Percentiles rank a stretch among this genome's conserved stretches.
phyloP scores from a whole-genome alignment of 2,888 invertebrate species.

The Coleophora deauratella region DNA sequence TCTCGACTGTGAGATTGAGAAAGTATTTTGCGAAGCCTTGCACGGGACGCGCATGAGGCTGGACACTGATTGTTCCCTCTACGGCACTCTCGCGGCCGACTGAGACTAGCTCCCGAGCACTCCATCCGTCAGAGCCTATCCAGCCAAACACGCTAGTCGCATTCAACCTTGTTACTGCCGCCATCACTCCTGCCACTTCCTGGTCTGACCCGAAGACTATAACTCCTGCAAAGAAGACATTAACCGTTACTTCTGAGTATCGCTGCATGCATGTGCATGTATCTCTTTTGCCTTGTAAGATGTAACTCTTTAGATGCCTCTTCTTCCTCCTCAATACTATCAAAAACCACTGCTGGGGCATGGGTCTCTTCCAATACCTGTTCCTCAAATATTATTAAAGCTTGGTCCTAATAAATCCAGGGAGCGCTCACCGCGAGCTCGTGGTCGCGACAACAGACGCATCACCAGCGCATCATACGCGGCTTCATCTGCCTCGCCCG shows the following conservation, averaged over 20 bases:
- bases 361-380: no score
- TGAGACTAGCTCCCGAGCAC: slow-evolving; percentile 88
- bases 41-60: slow-evolving; percentile 93
- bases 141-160: slow-evolving; percentile 92
- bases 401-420: no score
- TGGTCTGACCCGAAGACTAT: slow-evolving; percentile 97
- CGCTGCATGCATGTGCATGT: no score
- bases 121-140: slow-evolving; percentile 98
- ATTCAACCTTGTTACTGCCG: slow-evolving; percentile 87
- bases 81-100: slow-evolving; percentile 89
- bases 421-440: slow-evolving; percentile 84
- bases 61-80: slow-evolving; percentile 87
- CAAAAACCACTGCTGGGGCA: no score
- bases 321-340: no score
- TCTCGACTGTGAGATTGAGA: slow-evolving; percentile 86
- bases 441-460: slow-evolving; percentile 85
- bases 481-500: slow-evolving; percentile 90
- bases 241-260: no score
- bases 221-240: slow-evolving; percentile 78
- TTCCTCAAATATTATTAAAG: no score
- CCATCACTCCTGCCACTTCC: slow-evolving; percentile 96
- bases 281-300: no score
- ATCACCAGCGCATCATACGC: slow-evolving; percentile 91
- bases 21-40: slow-evolving; percentile 91
- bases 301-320: no score